Conservation (phyloP, 2,797 vertebrate genomes). For the Falco berigora region DNA sequence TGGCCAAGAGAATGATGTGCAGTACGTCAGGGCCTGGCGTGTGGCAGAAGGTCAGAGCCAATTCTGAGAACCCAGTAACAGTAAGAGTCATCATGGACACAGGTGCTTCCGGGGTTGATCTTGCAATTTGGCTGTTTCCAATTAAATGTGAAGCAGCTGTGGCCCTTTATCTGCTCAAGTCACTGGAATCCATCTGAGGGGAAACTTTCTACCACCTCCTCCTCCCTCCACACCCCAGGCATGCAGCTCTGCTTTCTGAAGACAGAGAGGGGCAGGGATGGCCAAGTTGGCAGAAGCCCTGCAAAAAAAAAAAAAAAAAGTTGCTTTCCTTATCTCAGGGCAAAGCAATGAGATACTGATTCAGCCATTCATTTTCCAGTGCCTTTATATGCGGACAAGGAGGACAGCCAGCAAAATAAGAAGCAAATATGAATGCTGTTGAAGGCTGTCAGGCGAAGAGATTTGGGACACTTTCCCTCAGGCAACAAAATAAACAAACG, state of each 20-base stretch:
- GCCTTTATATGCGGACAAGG: neutral
- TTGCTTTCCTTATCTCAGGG: slow-evolving; percentile 37
- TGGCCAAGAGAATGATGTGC: neutral
- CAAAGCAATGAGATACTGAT: slow-evolving; percentile 37
- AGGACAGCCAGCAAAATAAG: slow-evolving; percentile 1
- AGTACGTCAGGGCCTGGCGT: neutral
- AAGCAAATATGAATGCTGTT: neutral
- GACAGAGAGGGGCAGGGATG: neutral
- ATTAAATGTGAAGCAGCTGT: slow-evolving; percentile 76
- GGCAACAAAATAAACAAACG: slow-evolving; percentile 4
- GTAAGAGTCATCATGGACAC: slow-evolving; percentile 58
- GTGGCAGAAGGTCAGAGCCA: neutral
- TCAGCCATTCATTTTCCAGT: slow-evolving; percentile 11
- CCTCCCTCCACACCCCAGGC: neutral
- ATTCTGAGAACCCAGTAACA: slow-evolving; percentile 54
- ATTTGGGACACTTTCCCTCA: neutral
- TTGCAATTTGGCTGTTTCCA: slow-evolving; percentile 65
- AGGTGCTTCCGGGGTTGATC: slow-evolving; percentile 72
- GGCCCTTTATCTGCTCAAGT: slow-evolving; percentile 53
- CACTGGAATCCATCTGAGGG: slow-evolving; percentile 42
- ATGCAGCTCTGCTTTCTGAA: neutral
- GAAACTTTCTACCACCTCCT: slow-evolving; percentile 9
- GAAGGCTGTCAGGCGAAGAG: neutral
- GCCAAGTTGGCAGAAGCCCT: slow-evolving; percentile 40
- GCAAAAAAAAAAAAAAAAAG: neutral